Conservation (phyloP, 2,113 vertebrate genomes). For the Sisor rabdophorus region DNA sequence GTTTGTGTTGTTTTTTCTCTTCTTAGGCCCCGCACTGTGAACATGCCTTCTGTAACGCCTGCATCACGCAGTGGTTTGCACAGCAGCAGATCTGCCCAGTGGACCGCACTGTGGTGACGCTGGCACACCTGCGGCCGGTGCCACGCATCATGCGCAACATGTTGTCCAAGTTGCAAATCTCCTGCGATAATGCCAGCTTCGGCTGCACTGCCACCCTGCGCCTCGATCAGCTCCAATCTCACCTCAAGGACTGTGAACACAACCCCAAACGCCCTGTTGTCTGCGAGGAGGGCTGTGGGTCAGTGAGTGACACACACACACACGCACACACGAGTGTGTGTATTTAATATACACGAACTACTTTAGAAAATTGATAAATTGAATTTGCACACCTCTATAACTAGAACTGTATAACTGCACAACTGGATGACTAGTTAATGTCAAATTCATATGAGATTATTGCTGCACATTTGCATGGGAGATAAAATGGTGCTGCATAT, state of each 20-base stretch:
- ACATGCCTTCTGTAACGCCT: conserved; percentile 98
- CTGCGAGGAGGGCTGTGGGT: conserved; percentile 97
- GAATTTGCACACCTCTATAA: too few relatives aligned
- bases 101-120: conserved; percentile 95
- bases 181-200: conserved; percentile 91
- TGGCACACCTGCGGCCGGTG: conserved; percentile 93
- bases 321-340: not conserved
- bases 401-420: too few relatives aligned
- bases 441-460: too few relatives aligned
- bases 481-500: too few relatives aligned
- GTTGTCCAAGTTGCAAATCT: conserved; percentile 97
- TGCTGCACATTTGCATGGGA: too few relatives aligned
- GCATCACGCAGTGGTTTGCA: conserved; percentile 98
- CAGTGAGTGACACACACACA: conserved; percentile 45
- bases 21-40: conserved; percentile 92
- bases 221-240: conserved; percentile 92
- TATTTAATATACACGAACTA: too few relatives aligned
- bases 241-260: conserved; percentile 96
- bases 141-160: conserved; percentile 99
- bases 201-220: conserved; percentile 90
- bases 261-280: conserved; percentile 95
- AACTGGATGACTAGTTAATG: too few relatives aligned
- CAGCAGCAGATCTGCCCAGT: conserved; percentile 98
- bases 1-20: not conserved
- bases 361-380: not conserved